Base-by-base conservation (phyloP, 2,113 vertebrate species). In the Uria aalge region DNA sequence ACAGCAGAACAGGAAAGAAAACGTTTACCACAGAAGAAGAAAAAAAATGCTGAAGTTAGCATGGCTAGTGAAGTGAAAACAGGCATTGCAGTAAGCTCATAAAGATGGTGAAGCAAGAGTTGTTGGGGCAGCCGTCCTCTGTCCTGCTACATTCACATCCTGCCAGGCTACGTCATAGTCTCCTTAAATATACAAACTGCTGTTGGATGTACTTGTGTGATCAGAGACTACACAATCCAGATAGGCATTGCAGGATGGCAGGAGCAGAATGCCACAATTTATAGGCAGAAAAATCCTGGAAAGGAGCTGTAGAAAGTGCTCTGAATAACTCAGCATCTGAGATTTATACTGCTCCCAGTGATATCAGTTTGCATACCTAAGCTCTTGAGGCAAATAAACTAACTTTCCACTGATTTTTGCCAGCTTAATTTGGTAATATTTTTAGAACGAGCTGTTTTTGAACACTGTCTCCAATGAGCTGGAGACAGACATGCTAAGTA, bases 401-500 rank as follows among this genome's bases (percentile, higher is more conserved):
- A 84, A 82, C 62, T 90, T 90, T 89, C 73, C 50, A 72, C 68
- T 34, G 38, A 94, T 74, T 29, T 66, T 80, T 91, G 30, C 71
- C 34, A 71, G 43, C 82, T 85, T 50, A 63, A 69, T 85, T 57
- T 67, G 36, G 36, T 72, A 76, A 55, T 71, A 81, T 78, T 94
- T 97, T 92, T 92, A 91, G 90, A 90, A 62, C 27, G 38, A 88
- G 22, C 43, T 96, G 34, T 3, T 81, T 96, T 94, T 81, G 79
- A 96, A 60, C 29, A 43, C 38, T 47, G 15, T 75, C 56, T 79
- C 63, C 16, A 66, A 22, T 26, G 23, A 88, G 89, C 36, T 86
- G 62, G 38, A 32, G 24, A 53, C 32, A 41, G 52, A n/a, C 20
- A 57, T 34, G 19, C 40, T 72, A 90, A 45, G 41, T 66, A 48